These are phyloP conservation scores for Lepidurus arcticus DNA, from an alignment of 1,140 invertebrate genomes.

Conservation along the genomic window DNA sequence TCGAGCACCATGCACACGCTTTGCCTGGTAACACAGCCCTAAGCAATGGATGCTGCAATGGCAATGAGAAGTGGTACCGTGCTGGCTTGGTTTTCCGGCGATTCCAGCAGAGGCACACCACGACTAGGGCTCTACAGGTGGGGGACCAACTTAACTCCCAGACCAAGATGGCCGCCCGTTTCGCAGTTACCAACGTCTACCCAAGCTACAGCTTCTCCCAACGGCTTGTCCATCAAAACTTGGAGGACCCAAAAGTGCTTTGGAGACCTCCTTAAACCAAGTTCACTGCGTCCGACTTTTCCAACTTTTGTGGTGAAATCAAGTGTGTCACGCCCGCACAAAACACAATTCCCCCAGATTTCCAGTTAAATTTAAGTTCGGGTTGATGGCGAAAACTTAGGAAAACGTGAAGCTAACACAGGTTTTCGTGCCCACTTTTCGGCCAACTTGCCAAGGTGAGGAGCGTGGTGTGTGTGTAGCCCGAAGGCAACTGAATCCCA, in stretches of 20 bases:
- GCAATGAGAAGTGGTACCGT: conserved; percentile 18
- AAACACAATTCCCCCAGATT: background rate
- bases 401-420: background rate
- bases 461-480: conserved; percentile 20
- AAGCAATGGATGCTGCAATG: conserved; percentile 12
- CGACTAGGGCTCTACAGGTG: conserved; percentile 11
- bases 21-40: conserved; percentile 16
- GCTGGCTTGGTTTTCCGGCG: conserved; percentile 11
- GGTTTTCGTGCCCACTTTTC: conserved; percentile 12
- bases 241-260: background rate
- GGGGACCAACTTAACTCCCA: conserved; percentile 13
- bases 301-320: background rate
- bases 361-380: background rate
- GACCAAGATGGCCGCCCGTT: background rate
- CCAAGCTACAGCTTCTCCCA: conserved; percentile 6
- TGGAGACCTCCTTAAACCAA: no score
- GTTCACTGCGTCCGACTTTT: background rate
- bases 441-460: conserved; percentile 20
- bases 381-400: background rate
- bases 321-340: background rate
- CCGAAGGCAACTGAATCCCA: conserved; percentile 20
- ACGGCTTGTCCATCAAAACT: background rate
- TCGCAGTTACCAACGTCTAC: background rate
- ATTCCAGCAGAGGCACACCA: conserved; percentile 5
- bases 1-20: conserved; percentile 17